Evolutionary conservation across 2,113 vertebrate species (phyloP), one percentile per base, ranked within the genome.

Genomic region (Trematocara variabile): DNA sequence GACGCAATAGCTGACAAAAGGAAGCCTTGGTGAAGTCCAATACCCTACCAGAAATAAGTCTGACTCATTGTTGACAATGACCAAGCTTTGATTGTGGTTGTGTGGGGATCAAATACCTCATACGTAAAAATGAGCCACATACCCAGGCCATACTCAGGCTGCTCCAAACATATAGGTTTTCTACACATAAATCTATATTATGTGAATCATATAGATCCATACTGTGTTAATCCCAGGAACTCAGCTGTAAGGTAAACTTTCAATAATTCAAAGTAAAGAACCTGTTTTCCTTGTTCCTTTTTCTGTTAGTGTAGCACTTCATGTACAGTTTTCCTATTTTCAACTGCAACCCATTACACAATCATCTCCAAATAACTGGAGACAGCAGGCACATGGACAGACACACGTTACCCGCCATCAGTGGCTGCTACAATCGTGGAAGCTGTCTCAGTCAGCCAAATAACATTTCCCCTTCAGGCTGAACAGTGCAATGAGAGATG

Each of bases 401-500:
- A 73, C 22, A 46, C 22, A 48, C 22, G 0, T 48, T 73, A 73
- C 14, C 68, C 22, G 48, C 58, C 7, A 52, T 52, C 80, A 52
- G 28, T 58, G 75, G 54, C 79, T 68, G 63, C 14, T 65, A 25
- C 20, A 80, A 81, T 81, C 78, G 54, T 46, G 22, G 70, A 77
- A 20, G 78, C 53, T 4, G 8, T 70, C 70, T 75, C 60, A 73
- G 78, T 73, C 39, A 65, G 73, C 68, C 78, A 77, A 68, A 84
- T 77, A 12, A 86, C 53, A 53, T 83, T 88, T 39, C 55, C 75
- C 81, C 50, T 44, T 25, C 1, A 20, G 60, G 46, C 13, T 28
- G 41, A 88, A 60, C 52, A 53, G 68, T 85, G 28, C 75, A 85
- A 83, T 16, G 84, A 77, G 89, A 82, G 34, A 88, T 60, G 41